phyloP scores from a whole-genome alignment of 2,113 vertebrate species.

The Entomyzon cyanotis region DNA sequence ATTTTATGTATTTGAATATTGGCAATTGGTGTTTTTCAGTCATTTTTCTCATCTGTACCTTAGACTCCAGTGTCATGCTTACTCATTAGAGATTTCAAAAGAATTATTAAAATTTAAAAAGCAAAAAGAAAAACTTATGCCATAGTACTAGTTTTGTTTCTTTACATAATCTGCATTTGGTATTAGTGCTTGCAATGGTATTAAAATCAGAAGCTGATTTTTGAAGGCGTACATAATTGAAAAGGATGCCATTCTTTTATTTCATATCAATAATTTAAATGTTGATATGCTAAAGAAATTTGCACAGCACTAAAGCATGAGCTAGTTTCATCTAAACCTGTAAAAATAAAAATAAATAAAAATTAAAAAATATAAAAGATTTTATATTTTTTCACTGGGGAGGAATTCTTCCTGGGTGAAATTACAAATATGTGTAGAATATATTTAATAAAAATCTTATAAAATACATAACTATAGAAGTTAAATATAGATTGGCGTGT shows the following conservation, averaged over 20 bases:
- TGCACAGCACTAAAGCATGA: conserved; percentile 96
- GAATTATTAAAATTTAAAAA: conserved; percentile 64
- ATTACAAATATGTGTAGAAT: conserved; percentile 94
- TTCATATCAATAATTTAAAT: conserved; percentile 79
- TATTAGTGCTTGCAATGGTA: conserved; percentile 82
- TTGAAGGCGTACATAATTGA: conserved; percentile 68
- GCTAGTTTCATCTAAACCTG: conserved; percentile 87
- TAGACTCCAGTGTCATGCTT: conserved; percentile 79
- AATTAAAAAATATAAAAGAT: conserved; percentile 79
- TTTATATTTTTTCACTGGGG: conserved; percentile 92
- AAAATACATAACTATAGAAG: conserved; percentile 92
- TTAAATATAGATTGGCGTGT: conserved; percentile 93
- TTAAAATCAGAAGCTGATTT: conserved; percentile 78
- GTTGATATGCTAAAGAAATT: conserved; percentile 84
- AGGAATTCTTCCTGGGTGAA: conserved; percentile 88
- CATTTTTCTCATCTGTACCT: conserved; percentile 71
- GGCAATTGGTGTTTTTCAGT: conserved; percentile 78
- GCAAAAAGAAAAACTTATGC: conserved; percentile 54
- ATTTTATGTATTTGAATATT: conserved; percentile 75
- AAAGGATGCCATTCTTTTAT: conserved; percentile 73
- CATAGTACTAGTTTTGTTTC: conserved; percentile 77
- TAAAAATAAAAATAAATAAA: conserved; percentile 81
- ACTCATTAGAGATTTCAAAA: conserved; percentile 69
- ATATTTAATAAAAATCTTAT: conserved; percentile 99
- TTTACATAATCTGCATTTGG: conserved; percentile 77